Evolutionary conservation across 2,113 vertebrate genomes (phyloP).

Genomic region (Nasalis larvatus): DNA sequence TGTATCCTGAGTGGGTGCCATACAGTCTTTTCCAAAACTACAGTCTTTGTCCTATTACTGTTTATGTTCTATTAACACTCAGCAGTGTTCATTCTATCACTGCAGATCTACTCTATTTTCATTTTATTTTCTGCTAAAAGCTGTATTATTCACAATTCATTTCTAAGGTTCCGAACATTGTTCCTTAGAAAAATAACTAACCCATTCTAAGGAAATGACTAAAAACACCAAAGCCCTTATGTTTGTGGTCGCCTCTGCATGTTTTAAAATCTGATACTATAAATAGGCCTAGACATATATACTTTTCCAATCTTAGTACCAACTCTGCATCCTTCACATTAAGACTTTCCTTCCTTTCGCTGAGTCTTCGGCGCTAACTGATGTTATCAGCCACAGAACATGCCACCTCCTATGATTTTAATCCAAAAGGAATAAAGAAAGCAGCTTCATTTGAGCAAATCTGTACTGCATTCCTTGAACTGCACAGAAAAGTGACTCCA

Average conservation of each 20-base stretch:
- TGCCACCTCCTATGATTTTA: not conserved
- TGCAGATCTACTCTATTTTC: not conserved
- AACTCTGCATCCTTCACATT: not conserved
- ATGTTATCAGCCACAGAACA: not conserved
- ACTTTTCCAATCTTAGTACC: not conserved
- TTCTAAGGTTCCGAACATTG: not conserved
- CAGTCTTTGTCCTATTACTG: not conserved
- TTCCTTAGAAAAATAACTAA: constrained; percentile 9
- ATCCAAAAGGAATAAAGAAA: not conserved
- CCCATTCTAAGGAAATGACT: not conserved
- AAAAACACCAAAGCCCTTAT: not conserved
- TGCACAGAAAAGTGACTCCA: not conserved
- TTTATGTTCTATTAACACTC: not conserved
- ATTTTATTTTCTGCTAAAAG: not conserved
- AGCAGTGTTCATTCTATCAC: not conserved
- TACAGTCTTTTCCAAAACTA: not conserved
- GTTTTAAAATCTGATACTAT: not conserved
- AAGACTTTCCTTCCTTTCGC: not conserved
- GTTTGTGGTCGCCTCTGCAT: not conserved
- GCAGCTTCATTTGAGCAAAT: not conserved
- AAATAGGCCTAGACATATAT: not conserved
- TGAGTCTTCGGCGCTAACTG: not conserved
- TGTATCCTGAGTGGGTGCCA: not conserved
- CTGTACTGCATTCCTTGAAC: not conserved
- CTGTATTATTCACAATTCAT: not conserved